These are phyloP conservation scores for Alosa alosa DNA, from an alignment of 2,113 vertebrate genomes.

Conservation along the genomic window DNA sequence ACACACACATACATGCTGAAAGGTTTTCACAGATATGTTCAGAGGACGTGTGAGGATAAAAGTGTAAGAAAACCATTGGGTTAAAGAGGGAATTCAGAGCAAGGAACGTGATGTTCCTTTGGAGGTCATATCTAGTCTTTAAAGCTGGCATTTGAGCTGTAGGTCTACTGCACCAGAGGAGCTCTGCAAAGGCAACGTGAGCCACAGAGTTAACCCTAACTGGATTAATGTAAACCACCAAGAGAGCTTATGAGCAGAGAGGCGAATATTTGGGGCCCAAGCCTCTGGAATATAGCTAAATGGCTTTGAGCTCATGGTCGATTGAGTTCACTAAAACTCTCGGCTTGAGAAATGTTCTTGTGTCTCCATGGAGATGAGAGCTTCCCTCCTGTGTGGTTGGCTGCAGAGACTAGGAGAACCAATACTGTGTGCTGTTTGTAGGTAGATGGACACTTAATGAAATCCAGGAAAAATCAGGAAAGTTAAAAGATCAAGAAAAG, in stretches of 20 bases:
- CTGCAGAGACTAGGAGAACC: background rate
- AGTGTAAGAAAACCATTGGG: background rate
- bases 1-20: background rate
- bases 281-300: background rate
- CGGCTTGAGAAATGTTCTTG: background rate
- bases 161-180: background rate
- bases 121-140: conserved; percentile 1
- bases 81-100: background rate
- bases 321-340: background rate
- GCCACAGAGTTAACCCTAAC: background rate
- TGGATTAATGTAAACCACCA: background rate
- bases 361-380: background rate
- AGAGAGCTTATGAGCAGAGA: background rate
- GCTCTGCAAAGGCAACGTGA: background rate
- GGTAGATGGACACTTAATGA: background rate
- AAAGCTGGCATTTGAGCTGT: background rate
- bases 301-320: background rate
- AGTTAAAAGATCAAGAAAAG: background rate
- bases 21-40: background rate
- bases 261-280: background rate
- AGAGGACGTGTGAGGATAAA: background rate
- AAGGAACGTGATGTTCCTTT: background rate
- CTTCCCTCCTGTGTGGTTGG: background rate
- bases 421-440: background rate
- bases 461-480: background rate